Evolutionary conservation across 2,888 invertebrate species (phyloP).

Genomic region (Petrophora chlorosata): DNA sequence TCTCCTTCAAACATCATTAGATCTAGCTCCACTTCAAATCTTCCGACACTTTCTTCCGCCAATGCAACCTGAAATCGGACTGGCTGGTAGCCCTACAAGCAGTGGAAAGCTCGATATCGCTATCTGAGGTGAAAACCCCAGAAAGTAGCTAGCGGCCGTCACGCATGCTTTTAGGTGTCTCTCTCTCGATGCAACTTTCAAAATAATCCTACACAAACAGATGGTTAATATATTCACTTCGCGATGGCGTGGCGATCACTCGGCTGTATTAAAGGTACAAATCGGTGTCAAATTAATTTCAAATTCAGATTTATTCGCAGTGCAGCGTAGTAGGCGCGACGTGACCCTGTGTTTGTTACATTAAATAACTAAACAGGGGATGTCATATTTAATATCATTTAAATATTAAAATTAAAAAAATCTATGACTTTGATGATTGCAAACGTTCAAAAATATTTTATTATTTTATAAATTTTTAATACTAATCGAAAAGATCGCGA

Average conservation of each 20-base stretch:
- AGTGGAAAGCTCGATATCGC: constrained; percentile 71
- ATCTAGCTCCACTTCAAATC: constrained; percentile 1
- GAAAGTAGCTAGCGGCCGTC: constrained; percentile 52
- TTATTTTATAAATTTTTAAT: too few relatives aligned
- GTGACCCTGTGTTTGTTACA: too few relatives aligned
- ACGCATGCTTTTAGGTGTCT: constrained; percentile 54
- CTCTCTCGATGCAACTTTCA: constrained; percentile 37
- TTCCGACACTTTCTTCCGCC: constrained; percentile 8
- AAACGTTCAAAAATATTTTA: too few relatives aligned
- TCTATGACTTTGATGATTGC: too few relatives aligned
- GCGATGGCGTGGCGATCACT: constrained; percentile 1
- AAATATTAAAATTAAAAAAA: too few relatives aligned
- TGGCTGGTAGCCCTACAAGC: constrained; percentile 47
- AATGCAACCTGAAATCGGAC: constrained; percentile 16
- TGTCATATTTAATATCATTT: too few relatives aligned
- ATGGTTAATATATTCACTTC: constrained; percentile 20
- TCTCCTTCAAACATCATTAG: neutral
- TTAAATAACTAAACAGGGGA: too few relatives aligned
- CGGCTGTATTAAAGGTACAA: constrained; percentile 5
- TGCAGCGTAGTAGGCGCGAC: too few relatives aligned
- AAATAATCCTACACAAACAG: constrained; percentile 35
- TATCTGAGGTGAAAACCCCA: constrained; percentile 72
- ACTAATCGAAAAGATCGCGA: too few relatives aligned
- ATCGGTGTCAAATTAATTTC: neutral
- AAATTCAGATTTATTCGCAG: neutral